Conservation (phyloP, 1,140 invertebrate species). For the Acyrthosiphon pisum region DNA sequence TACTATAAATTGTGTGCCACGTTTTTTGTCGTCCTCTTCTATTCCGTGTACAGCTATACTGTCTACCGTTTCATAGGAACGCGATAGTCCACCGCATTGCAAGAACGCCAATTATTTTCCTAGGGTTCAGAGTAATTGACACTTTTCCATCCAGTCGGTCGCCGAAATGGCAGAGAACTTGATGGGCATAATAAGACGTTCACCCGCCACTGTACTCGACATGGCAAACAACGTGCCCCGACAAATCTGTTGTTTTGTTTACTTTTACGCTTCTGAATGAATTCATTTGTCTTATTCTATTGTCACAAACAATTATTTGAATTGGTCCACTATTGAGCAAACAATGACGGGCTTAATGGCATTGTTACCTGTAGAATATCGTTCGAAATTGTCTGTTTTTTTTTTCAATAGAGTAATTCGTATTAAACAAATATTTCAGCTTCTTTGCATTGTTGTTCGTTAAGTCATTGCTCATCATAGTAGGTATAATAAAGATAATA, state of each 20-base stretch:
- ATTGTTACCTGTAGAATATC: background rate
- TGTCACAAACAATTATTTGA: background rate
- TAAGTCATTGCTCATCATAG: background rate
- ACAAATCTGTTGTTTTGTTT: constrained; percentile 3
- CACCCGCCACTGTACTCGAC: background rate
- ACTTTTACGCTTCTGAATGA: constrained; percentile 3
- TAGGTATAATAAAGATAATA: background rate
- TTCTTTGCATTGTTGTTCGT: background rate
- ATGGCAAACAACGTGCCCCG: background rate
- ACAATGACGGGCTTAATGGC: background rate
- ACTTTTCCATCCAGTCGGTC: constrained; percentile 20
- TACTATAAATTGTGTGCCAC: background rate
- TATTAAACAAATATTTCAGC: background rate
- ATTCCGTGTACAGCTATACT: background rate
- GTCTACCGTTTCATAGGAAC: background rate
- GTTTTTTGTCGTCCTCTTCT: background rate
- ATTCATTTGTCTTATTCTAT: constrained; percentile 33
- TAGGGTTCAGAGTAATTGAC: constrained; percentile 23
- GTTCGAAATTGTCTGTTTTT: background rate
- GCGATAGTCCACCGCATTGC: background rate
- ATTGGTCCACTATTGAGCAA: background rate
- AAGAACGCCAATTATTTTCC: constrained; percentile 16
- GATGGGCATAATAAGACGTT: background rate
- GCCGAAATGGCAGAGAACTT: background rate
- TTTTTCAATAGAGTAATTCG: background rate